Percentiles rank a stretch among this genome's conserved stretches.
Evolutionary conservation across 2,888 invertebrate genomes (phyloP).

Genomic region (Cephalotes varians): DNA sequence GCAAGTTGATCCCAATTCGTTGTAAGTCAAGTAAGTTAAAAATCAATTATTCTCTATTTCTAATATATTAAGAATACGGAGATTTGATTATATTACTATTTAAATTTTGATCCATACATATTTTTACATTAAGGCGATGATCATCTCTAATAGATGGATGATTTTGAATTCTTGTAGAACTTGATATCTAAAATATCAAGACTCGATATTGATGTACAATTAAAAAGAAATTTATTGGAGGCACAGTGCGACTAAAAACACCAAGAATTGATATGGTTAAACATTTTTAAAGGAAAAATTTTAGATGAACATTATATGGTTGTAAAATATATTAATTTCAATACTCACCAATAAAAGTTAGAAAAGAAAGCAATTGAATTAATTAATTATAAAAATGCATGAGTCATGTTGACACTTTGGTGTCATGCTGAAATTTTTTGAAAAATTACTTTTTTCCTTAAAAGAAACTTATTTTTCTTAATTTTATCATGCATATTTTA

Average conservation of each 20-base stretch:
- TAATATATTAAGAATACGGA: conserved; percentile 10
- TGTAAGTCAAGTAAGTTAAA: no score
- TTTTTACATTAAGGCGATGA: background rate
- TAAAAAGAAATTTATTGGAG: background rate
- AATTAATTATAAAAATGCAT: background rate
- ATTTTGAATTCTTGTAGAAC: background rate
- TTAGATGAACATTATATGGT: background rate
- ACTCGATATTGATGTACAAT: background rate
- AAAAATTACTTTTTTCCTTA: no score
- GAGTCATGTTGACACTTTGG: background rate
- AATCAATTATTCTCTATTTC: background rate
- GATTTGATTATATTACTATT: background rate
- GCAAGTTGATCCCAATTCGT: no score
- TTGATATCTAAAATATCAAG: background rate
- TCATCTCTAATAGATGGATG: background rate
- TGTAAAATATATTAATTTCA: background rate
- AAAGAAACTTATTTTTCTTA: background rate
- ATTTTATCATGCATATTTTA: background rate
- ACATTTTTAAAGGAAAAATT: background rate
- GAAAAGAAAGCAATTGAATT: background rate
- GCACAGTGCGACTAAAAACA: background rate
- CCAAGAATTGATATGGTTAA: background rate
- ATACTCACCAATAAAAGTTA: background rate
- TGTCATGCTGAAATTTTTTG: no score
- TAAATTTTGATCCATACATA: background rate